These are phyloP conservation scores for Muntiacus reevesi DNA, from an alignment of 2,113 vertebrate genomes.

Conservation along the genomic window DNA sequence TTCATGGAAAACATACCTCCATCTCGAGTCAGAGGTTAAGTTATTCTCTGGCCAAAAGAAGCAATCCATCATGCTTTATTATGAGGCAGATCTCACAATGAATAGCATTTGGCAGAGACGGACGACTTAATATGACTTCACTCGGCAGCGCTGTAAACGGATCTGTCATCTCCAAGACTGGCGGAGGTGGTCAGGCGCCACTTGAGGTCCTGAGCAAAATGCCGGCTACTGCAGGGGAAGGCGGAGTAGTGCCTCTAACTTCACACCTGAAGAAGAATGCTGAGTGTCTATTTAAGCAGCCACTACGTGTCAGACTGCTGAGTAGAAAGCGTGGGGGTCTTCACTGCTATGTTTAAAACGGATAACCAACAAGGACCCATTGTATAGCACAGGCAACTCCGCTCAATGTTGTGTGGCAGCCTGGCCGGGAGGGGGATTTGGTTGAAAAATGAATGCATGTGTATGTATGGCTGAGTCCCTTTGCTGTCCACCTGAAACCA, in stretches of 20 bases:
- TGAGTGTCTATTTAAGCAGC: not conserved
- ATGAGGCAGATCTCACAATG: conserved; percentile 69
- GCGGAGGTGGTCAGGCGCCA: conserved; percentile 63
- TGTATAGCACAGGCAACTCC: not conserved
- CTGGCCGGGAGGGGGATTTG: not conserved
- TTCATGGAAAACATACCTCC: conserved; percentile 52
- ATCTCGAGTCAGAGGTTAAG: conserved; percentile 63
- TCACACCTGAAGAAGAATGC: not conserved
- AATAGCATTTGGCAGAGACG: conserved; percentile 79
- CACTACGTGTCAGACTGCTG: not conserved
- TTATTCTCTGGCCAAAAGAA: conserved; percentile 69
- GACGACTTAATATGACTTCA: conserved; percentile 82
- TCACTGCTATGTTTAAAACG: not conserved
- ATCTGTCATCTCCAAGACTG: conserved; percentile 67
- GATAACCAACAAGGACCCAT: not conserved
- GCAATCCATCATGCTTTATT: conserved; percentile 69
- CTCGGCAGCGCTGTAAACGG: not conserved
- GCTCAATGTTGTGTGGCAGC: not conserved
- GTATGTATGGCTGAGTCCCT: not conserved
- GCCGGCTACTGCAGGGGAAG: not conserved
- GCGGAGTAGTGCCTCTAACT: not conserved
- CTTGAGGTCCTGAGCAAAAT: not conserved
- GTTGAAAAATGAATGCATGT: not conserved
- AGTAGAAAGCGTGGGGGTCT: not conserved
- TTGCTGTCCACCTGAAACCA: not conserved